Conservation (phyloP, 2,113 vertebrate genomes). For the Rhinoptilus africanus region DNA sequence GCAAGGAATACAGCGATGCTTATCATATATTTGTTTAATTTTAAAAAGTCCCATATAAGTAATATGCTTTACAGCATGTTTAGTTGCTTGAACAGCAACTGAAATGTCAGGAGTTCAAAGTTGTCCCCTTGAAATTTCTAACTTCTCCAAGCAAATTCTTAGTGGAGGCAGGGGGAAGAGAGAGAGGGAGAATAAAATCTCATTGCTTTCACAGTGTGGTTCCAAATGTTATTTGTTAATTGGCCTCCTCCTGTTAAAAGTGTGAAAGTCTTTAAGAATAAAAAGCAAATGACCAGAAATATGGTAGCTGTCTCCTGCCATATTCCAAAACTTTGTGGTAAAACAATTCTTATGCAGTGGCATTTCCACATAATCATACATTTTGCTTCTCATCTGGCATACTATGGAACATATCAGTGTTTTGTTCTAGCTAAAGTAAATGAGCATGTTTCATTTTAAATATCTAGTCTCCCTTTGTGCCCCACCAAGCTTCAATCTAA, state of each 20-base stretch:
- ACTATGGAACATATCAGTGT: neutral
- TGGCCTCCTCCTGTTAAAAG: neutral
- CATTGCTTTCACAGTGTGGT: neutral
- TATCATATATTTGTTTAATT: neutral
- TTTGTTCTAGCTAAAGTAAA: neutral
- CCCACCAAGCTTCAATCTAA: neutral
- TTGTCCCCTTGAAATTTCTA: neutral
- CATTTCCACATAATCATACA: neutral
- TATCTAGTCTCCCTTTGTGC: neutral
- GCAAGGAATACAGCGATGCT: neutral
- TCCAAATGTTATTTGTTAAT: neutral
- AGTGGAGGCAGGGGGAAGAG: rapidly evolving
- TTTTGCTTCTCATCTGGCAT: neutral
- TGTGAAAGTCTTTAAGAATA: neutral
- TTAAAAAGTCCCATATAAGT: neutral
- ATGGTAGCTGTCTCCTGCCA: neutral
- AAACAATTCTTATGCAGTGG: neutral
- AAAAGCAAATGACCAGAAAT: neutral
- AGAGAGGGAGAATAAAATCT: neutral
- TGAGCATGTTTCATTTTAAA: neutral
- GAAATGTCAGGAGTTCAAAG: neutral
- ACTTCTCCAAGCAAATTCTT: neutral
- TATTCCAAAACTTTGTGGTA: neutral
- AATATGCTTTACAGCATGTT: neutral
- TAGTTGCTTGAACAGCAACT: neutral